phyloP scores from a whole-genome alignment of 2,113 vertebrate genomes.

The Sminthopsis crassicaudata region DNA sequence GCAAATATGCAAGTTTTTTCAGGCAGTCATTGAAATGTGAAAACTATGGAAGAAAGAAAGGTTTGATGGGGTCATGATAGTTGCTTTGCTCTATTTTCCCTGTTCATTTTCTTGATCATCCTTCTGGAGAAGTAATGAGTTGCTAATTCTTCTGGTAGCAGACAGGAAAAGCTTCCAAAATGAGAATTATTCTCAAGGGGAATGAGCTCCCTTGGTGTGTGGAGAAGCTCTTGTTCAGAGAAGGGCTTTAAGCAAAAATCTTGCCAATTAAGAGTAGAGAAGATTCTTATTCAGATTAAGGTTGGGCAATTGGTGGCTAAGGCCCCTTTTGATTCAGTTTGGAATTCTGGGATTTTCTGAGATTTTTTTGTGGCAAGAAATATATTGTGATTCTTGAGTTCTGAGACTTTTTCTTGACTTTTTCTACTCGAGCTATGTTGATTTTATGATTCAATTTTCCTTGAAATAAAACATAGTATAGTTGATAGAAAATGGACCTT shows the following conservation, averaged over 20 bases:
- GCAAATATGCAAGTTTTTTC: slow-evolving; percentile 8
- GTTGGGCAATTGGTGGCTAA: neutral
- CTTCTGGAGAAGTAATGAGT: neutral
- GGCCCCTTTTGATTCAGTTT: neutral
- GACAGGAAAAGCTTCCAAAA: neutral
- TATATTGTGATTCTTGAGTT: neutral
- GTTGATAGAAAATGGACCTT: too few species aligned
- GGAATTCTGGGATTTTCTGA: neutral
- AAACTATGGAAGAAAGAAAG: slow-evolving; percentile 30
- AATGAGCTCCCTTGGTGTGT: neutral
- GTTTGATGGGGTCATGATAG: neutral
- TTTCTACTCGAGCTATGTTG: neutral
- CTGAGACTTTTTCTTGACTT: neutral
- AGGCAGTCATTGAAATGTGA: neutral
- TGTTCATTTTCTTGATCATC: neutral
- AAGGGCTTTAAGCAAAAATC: neutral
- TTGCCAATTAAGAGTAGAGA: neutral
- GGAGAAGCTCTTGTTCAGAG: neutral
- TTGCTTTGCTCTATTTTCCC: neutral
- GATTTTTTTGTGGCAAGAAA: neutral
- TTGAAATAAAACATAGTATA: neutral
- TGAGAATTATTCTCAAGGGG: neutral
- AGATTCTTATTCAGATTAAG: neutral
- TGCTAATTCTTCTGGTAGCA: neutral
- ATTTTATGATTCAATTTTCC: neutral